phyloP scores from a whole-genome alignment of 1,140 invertebrate species.

The Macrocentrus cingulum region DNA sequence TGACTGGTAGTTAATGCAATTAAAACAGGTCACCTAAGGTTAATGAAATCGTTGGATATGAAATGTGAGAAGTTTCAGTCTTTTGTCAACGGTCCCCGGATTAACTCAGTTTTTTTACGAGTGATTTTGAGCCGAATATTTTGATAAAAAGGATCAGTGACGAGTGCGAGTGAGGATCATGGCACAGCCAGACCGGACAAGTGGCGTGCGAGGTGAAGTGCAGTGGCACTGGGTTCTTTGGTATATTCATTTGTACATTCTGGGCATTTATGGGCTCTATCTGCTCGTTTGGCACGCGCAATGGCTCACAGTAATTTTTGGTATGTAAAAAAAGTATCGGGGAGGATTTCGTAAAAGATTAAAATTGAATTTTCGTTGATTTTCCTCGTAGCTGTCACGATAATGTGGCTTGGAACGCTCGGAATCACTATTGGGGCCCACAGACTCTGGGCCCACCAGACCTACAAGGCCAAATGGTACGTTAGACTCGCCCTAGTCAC shows the following conservation, averaged over 20 bases:
- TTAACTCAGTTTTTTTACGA: too few relatives aligned
- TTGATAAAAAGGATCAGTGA: background rate
- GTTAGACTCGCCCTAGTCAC: constrained; percentile 77
- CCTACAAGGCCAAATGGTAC: constrained; percentile 74
- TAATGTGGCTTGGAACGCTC: constrained; percentile 65
- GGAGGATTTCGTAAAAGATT: background rate
- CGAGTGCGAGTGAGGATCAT: constrained; percentile 21
- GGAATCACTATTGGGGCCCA: constrained; percentile 87
- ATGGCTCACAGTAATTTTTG: constrained; percentile 62
- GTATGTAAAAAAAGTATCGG: constrained; percentile 64
- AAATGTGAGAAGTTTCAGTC: constrained; percentile 29
- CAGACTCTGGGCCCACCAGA: constrained; percentile 85
- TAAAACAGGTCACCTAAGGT: too few relatives aligned
- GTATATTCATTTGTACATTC: constrained; percentile 67
- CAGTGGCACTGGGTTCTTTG: constrained; percentile 68
- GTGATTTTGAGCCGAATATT: too few relatives aligned
- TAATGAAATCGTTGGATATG: constrained; percentile 41
- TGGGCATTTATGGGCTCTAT: constrained; percentile 64
- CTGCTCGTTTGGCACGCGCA: constrained; percentile 62
- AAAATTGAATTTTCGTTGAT: constrained; percentile 6
- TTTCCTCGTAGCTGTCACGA: constrained; percentile 59
- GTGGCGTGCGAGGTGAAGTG: constrained; percentile 58
- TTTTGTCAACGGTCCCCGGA: constrained; percentile 21
- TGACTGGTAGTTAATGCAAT: too few relatives aligned
- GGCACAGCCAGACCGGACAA: constrained; percentile 32